Evolutionary conservation across 2,113 vertebrate species (phyloP).

Genomic region (Nesoenas mayeri): DNA sequence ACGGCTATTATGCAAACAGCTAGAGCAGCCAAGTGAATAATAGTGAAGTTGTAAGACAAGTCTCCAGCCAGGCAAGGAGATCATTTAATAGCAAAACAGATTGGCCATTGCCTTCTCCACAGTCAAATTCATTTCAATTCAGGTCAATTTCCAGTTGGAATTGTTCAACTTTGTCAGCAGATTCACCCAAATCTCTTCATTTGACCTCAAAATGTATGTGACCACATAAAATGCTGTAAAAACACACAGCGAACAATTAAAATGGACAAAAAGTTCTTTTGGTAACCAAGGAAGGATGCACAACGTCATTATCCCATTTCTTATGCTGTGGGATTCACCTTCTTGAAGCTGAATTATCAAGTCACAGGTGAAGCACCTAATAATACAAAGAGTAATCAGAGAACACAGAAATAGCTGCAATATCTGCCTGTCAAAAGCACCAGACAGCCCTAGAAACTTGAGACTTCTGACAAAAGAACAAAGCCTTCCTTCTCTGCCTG

Average conservation of each 20-base stretch:
- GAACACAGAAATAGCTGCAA: not conserved
- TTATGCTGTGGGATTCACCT: not conserved
- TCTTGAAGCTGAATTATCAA: not conserved
- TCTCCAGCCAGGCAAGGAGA: not conserved
- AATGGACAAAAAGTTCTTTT: not conserved
- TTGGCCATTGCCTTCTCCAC: not conserved
- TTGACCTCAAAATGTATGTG: not conserved
- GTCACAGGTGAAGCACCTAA: not conserved
- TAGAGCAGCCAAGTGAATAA: not conserved
- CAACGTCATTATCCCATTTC: not conserved
- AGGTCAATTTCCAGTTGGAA: not conserved
- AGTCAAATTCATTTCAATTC: not conserved
- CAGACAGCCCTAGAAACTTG: not conserved
- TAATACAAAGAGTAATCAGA: not conserved
- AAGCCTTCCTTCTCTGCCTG: not conserved
- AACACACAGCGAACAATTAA: not conserved
- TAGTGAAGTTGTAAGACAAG: not conserved
- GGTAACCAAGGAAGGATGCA: not conserved
- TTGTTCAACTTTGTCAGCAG: not conserved
- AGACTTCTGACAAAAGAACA: not conserved
- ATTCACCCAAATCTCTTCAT: not conserved
- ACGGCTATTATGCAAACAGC: not conserved
- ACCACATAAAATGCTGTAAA: not conserved
- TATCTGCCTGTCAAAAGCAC: not conserved
- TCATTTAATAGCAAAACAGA: not conserved